Base-by-base conservation (phyloP, 2,797 vertebrate genomes). In the Enteromius radiatus region DNA sequence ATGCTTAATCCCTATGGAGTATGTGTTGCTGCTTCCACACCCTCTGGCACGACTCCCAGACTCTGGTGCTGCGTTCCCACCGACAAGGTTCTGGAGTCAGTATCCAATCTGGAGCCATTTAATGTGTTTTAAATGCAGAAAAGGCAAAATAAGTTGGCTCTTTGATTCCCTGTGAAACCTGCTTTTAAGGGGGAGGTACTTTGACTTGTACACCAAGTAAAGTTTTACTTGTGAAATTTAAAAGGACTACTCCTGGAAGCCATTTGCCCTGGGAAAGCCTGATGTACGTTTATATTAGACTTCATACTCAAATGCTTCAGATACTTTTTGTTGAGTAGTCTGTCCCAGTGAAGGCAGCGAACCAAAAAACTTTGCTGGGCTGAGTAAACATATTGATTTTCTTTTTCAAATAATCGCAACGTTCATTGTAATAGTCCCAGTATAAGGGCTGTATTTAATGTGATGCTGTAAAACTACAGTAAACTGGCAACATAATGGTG, bases 31-130 rank as follows among this genome's bases (percentile, higher is more conserved):
- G 81, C 87, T 85, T 88, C 89, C 87, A 87, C 89, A 86, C 89
- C 82, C 86, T 91, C 90, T 45, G 76, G 71, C 23, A 21, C 73
- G 54, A 88, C 88, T 88, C 85, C 87, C 86, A 92, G 87, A 92
- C 89, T 89, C 88, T 79, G 52, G 23, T 31, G 69, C n/a, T 49
- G 43, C 38, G 56, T 70, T 61, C 12, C 23, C 67, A 80, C 59
- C 59, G 6, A 71, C 67, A 17, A 28, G 54, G 14, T 76, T 38
- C 36, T 28, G 4, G n/a, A 28, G 36, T 9, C 36, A 1, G 8
- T 19, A 9, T 23, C 33, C 36, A 76, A 2, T 59, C 8, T 43
- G 23, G 15, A 41, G 54, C 15, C 10, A 5, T 26, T 59, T 12
- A 76, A 43, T 0, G 0, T 38, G 4, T 76, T 76, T 59, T 7